Evolutionary conservation across 1,140 invertebrate species (phyloP).

Genomic region (Drosophila miranda): DNA sequence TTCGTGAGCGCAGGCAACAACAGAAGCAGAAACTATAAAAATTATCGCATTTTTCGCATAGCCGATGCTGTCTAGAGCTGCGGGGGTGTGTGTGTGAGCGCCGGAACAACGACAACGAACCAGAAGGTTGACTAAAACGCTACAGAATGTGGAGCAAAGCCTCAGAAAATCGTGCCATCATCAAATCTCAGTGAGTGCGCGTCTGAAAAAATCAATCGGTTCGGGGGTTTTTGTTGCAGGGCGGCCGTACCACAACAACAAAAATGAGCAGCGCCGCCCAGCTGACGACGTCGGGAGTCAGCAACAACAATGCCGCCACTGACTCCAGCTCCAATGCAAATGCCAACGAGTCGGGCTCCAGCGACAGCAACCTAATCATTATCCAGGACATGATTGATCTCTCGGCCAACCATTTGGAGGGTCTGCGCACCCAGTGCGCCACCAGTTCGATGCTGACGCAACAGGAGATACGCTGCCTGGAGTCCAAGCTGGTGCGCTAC

Average conservation of each 20-base stretch:
- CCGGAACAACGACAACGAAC: conserved; percentile 4
- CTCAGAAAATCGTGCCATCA: conserved; percentile 32
- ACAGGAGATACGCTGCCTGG: conserved; percentile 96
- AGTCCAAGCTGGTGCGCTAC: conserved; percentile 96
- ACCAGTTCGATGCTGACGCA: conserved; percentile 96
- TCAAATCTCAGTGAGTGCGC: conserved; percentile 35
- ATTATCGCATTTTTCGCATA: conserved; percentile 50
- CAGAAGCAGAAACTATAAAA: conserved; percentile 56
- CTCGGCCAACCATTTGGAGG: conserved; percentile 94
- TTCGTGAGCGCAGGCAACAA: conserved; percentile 66
- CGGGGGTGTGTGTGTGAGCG: conserved; percentile 20
- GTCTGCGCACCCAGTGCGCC: conserved; percentile 94
- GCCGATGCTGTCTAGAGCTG: conserved; percentile 19
- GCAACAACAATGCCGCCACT: conserved; percentile 47
- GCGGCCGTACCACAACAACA: conserved; percentile 46
- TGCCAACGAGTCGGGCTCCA: conserved; percentile 9
- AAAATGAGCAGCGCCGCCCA: conserved; percentile 66
- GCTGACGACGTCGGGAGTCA: conserved; percentile 48
- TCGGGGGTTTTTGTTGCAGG: conserved; percentile 23
- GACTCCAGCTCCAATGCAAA: conserved; percentile 8
- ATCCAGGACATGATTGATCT: conserved; percentile 97
- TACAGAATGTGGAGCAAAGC: conserved; percentile 52
- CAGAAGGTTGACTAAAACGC: conserved; percentile 16
- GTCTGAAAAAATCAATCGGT: conserved; percentile 76
- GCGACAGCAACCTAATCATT: conserved; percentile 83